Conservation (phyloP, 2,888 invertebrate species). For the Blera fallax region DNA sequence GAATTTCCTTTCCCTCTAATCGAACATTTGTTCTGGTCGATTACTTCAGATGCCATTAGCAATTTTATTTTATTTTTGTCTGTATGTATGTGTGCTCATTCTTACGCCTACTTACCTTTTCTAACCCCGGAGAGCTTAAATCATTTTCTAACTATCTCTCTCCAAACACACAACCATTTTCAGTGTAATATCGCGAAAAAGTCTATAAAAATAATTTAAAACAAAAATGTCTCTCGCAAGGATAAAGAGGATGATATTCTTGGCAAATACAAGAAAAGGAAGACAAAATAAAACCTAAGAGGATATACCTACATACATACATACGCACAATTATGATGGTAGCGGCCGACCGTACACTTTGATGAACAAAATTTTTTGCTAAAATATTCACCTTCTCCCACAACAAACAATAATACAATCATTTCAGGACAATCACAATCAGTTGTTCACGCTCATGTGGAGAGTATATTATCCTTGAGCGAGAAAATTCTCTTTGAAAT, state of each 20-base stretch:
- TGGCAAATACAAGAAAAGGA: neutral
- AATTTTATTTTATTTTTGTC: constrained; percentile 41
- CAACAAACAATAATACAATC: constrained; percentile 55
- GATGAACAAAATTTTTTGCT: constrained; percentile 44
- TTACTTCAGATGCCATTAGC: constrained; percentile 64
- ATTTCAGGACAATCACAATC: constrained; percentile 68
- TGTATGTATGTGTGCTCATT: neutral
- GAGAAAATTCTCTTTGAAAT: constrained; percentile 28
- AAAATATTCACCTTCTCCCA: constrained; percentile 60
- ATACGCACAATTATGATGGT: constrained; percentile 32
- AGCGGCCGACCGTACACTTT: constrained; percentile 38
- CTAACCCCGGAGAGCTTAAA: constrained; percentile 28
- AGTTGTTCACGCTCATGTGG: constrained; percentile 70
- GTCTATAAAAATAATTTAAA: constrained; percentile 60
- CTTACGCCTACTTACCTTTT: constrained; percentile 48
- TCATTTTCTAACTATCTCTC: constrained; percentile 58
- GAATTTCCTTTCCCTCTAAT: constrained; percentile 36
- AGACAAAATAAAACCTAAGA: constrained; percentile 14
- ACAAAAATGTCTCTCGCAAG: constrained; percentile 30
- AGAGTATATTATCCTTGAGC: constrained; percentile 60
- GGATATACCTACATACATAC: neutral
- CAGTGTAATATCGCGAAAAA: constrained; percentile 41
- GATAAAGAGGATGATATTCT: constrained; percentile 22
- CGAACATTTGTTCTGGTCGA: constrained; percentile 64
- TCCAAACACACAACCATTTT: constrained; percentile 7